Base-by-base conservation (phyloP, 2,888 invertebrate species). In the Phengaris arion region DNA sequence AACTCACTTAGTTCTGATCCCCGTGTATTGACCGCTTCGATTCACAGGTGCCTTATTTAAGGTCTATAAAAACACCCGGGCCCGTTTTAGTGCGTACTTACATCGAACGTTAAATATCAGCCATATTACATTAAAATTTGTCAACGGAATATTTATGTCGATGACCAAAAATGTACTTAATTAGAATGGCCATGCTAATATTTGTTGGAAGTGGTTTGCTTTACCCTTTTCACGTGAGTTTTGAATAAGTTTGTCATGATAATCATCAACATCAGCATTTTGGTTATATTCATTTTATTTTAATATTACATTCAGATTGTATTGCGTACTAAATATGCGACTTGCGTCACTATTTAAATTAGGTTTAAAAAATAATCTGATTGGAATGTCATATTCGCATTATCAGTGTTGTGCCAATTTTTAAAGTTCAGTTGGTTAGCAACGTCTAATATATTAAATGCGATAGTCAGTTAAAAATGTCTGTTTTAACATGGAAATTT, bases 31-130 rank as follows among this genome's bases (percentile, higher is more conserved):
- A 57, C 57, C 83, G 90, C 90, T 90, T 85, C 85, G 85, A 80
- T 83, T 84, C 85, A 89, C 82, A 82, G 83, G 82, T 82, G 83
- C 79, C 80, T 81, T 82, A 81, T 84, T 86, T 87, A 85, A 84
- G 86, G 83, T 83, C 83, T 82, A 83, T 84, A 83, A 82, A 83
- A 83, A 82, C 82, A 79, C 79, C 78, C 79, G 76, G 79, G 78
- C 12, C 79, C 76, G 79, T 79, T 79, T 80, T 80, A 80, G 79
- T 79, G 76, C 77, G 77, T 78, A 79, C 77, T 77, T 78, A 76
- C 76, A 77, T 78, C 74, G 52, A 52, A 72, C 73, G 74, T 74
- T 76, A 77, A 77, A 68, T 75, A 75, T 75, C 74, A 69, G 64
- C 75, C 75, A 76, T 77, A 78, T 77, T 77, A 64, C 70, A 78